phyloP scores from a whole-genome alignment of 2,797 vertebrate genomes.

The Pipistrellus pipistrellus region DNA sequence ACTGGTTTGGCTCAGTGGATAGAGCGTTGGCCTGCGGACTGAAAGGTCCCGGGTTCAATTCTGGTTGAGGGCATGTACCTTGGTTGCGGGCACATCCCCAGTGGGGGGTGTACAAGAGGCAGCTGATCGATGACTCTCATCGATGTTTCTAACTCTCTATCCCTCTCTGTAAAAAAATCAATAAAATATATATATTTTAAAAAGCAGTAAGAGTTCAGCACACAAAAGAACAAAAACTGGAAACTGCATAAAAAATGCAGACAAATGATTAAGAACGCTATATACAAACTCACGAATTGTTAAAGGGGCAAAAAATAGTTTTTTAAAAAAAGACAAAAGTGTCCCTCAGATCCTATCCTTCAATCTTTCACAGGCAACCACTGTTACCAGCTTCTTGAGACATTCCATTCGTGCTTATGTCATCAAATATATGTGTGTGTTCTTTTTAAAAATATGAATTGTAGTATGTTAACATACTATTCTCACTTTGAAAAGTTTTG shows the following conservation, averaged over 20 bases:
- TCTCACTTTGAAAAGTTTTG: background rate
- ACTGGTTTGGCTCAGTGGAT: too few species aligned
- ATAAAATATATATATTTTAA: too few species aligned
- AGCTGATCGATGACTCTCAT: too few species aligned
- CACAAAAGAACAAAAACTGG: background rate
- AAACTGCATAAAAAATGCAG: background rate
- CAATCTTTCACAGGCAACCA: background rate
- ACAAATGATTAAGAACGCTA: background rate
- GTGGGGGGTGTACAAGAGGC: too few species aligned
- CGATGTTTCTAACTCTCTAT: too few species aligned
- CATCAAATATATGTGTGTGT: background rate
- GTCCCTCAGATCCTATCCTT: background rate
- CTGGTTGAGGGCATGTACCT: too few species aligned
- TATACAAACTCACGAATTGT: constrained; percentile 23
- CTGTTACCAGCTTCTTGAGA: background rate
- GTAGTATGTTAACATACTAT: background rate
- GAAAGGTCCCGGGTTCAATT: too few species aligned
- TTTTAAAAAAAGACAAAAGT: background rate
- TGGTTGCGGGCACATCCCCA: too few species aligned
- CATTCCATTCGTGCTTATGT: background rate
- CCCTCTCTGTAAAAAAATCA: too few species aligned
- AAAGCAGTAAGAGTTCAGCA: constrained; percentile 16
- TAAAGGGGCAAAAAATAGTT: background rate
- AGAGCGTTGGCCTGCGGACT: too few species aligned
- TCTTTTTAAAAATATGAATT: constrained; percentile 29